phyloP scores from a whole-genome alignment of 2,888 invertebrate genomes.

The Drosophila ustulata region DNA sequence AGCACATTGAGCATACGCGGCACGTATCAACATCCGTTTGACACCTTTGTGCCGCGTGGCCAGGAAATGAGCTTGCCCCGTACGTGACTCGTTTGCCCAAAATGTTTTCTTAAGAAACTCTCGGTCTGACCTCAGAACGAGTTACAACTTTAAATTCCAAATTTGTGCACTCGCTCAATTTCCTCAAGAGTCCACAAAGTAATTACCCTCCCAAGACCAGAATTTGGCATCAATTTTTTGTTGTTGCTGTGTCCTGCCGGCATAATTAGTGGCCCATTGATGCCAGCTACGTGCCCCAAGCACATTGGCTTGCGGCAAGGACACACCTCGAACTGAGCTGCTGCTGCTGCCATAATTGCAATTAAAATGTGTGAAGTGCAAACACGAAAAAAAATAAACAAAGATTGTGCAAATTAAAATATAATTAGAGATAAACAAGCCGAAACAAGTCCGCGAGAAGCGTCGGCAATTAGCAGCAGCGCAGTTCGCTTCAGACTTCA shows the following conservation, averaged over 20 bases:
- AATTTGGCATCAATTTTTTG: constrained; percentile 27
- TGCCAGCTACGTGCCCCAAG: constrained; percentile 68
- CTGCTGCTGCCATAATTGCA: constrained; percentile 71
- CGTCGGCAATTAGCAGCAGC: constrained; percentile 57
- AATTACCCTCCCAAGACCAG: constrained; percentile 66
- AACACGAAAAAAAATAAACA: constrained; percentile 50
- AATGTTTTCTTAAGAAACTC: constrained; percentile 45
- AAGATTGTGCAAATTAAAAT: constrained; percentile 76
- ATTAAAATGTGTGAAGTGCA: constrained; percentile 77
- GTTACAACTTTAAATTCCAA: constrained; percentile 63
- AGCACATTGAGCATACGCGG: constrained; percentile 72
- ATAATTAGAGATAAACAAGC: constrained; percentile 82
- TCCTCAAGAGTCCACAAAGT: constrained; percentile 80
- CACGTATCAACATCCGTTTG: constrained; percentile 79
- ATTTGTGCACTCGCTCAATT: constrained; percentile 82
- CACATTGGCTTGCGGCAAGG: constrained; percentile 73
- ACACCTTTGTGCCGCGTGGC: constrained; percentile 76
- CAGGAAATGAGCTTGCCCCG: constrained; percentile 79
- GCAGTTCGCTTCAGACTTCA: constrained; percentile 7
- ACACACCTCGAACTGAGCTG: constrained; percentile 42
- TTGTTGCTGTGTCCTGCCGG: constrained; percentile 55
- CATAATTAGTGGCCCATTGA: constrained; percentile 78
- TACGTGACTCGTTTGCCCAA: constrained; percentile 74
- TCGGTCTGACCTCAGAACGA: constrained; percentile 26
- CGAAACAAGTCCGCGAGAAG: constrained; percentile 21